Conservation (phyloP, 2,113 vertebrate genomes). For the Psophia crepitans region DNA sequence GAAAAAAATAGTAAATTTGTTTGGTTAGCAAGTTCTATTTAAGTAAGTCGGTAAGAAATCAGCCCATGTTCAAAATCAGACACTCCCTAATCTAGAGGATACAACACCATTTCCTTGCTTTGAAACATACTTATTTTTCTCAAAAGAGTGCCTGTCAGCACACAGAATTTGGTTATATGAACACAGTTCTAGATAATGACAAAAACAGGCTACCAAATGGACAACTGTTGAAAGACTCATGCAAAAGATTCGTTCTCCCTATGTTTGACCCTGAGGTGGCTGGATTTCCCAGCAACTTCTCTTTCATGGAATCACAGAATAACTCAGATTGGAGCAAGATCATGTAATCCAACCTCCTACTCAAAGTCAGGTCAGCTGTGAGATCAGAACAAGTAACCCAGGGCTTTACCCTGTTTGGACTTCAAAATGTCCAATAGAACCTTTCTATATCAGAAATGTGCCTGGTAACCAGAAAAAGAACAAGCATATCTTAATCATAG, state of each 20-base stretch:
- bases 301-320: not conserved
- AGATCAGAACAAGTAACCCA: not conserved
- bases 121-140: not conserved
- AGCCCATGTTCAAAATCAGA: not conserved
- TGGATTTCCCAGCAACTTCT: not conserved
- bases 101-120: not conserved
- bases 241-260: not conserved
- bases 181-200: not conserved
- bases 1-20: not conserved
- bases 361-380: not conserved
- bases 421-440: not conserved
- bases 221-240: not conserved
- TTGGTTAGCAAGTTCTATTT: not conserved
- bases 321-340: not conserved
- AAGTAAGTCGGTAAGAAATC: not conserved
- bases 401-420: not conserved
- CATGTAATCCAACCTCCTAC: not conserved
- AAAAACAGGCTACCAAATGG: not conserved
- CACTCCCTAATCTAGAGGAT: not conserved
- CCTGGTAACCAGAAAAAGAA: not conserved
- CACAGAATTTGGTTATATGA: not conserved
- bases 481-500: not conserved
- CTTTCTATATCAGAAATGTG: not conserved
- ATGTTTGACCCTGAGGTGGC: not conserved
- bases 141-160: not conserved